Base-by-base conservation (phyloP, 2,113 vertebrate species). In the Benitochromis conjunctus region DNA sequence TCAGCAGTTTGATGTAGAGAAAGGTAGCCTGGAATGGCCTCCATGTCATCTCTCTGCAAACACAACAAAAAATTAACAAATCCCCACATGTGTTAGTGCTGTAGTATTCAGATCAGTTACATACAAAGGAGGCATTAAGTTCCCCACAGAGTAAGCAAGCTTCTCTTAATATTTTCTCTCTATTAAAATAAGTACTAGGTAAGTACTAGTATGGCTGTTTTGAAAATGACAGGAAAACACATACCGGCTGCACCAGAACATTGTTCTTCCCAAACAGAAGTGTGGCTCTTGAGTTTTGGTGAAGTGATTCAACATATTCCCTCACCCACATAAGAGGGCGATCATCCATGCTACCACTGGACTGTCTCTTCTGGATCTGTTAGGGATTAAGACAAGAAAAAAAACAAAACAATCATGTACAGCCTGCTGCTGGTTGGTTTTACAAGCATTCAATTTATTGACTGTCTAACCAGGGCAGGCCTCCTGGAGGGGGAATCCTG, bases 261-360 rank as follows among this genome's bases (percentile, higher is more conserved):
- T 99, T 99, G 95, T 99, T 99, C 94, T 99, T 99, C 90, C 99
- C 99, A 0, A 99, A 99, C 9, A 99, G 96, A 62, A 99, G 96
- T 0, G 98, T 99, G 74, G 98, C 96, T 81, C 98, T 95, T 85
- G 98, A 99, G 91, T 99, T 99, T 94, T 99, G 99, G 91, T 99
- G 99, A 84, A 99, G 96, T 0, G 98, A 99, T 92, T 99, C 98
- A 29, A 99, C 99, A 0, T 99, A 99, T 80, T 99, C 98, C 12
- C 97, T 96, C 56, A 97, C 98, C 8, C 98, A 99, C 88, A 98
- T 95, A 1, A 98, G 97, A 48, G 96, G 95, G 2, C 98, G 95
- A 92, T 99, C 98, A 0, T 99, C 99, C 97, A 99, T 98, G 79
- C 98, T 99, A n/a, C 97, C 97, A 3, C 98, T 99, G 0, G 98